Evolutionary conservation across 2,797 vertebrate genomes (phyloP).

Genomic region (Anguilla anguilla): DNA sequence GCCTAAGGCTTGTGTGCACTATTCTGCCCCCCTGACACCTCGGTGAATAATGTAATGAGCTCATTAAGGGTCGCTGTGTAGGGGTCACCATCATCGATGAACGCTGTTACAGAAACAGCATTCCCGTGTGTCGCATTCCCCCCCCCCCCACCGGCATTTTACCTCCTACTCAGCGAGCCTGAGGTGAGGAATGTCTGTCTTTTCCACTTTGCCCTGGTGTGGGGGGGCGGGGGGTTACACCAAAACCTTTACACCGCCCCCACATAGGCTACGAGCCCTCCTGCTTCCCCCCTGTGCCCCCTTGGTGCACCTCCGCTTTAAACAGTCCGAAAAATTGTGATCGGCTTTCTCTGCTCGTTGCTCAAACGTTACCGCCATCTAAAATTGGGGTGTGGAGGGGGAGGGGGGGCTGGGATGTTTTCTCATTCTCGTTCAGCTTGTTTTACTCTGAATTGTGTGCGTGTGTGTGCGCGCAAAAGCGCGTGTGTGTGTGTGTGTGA

Average conservation of each 20-base stretch:
- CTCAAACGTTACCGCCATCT: neutral
- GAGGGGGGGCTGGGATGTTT: neutral
- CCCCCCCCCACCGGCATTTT: neutral
- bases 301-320: neutral
- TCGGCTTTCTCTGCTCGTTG: neutral
- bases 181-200: constrained; percentile 12
- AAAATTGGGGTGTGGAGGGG: neutral
- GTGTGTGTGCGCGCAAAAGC: neutral
- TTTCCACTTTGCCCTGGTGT: neutral
- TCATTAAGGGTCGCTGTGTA: constrained; percentile 41
- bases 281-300: neutral
- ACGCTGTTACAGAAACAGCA: neutral
- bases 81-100: neutral
- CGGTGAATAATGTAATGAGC: constrained; percentile 47
- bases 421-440: neutral
- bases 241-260: neutral
- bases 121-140: constrained; percentile 12
- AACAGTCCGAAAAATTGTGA: neutral
- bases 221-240: neutral
- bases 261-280: neutral
- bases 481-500: neutral
- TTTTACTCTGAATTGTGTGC: neutral
- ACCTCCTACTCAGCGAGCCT: constrained; percentile 15
- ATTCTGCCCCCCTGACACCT: constrained; percentile 44
- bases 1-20: constrained; percentile 47